Percentiles rank a stretch among this genome's conserved stretches.
These are phyloP conservation scores for Triplophysa dalaica DNA, from an alignment of 2,113 vertebrate genomes.

Conservation along the genomic window DNA sequence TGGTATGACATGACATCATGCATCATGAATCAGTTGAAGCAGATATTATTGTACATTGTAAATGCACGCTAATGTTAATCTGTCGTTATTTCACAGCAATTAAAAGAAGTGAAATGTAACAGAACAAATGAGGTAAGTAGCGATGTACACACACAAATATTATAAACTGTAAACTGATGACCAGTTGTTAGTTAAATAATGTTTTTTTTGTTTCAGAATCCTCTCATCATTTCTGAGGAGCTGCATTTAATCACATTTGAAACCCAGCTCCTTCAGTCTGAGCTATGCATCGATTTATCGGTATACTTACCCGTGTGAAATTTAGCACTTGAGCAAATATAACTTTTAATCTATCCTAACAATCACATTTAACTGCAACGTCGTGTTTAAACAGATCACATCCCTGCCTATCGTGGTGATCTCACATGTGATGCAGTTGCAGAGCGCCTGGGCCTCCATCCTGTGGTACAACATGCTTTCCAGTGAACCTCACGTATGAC, in stretches of 20 bases:
- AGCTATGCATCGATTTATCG: slow-evolving; percentile 79
- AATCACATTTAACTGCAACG: not conserved
- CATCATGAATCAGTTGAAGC: not conserved
- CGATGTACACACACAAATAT: too few species aligned
- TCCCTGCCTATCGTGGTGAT: slow-evolving; percentile 88
- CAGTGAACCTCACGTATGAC: slow-evolving; percentile 78
- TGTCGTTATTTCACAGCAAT: slow-evolving; percentile 70
- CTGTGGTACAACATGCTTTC: slow-evolving; percentile 90
- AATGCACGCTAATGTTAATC: not conserved
- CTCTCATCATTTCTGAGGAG: slow-evolving; percentile 87
- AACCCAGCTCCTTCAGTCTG: slow-evolving; percentile 78
- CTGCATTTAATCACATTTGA: slow-evolving; percentile 91
- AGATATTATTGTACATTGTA: not conserved
- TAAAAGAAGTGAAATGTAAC: slow-evolving; percentile 82
- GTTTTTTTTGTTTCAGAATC: slow-evolving; percentile 66
- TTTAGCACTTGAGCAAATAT: not conserved
- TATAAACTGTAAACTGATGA: too few species aligned
- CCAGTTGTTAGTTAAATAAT: too few species aligned
- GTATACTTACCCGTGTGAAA: slow-evolving; percentile 63
- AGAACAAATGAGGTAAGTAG: slow-evolving; percentile 81
- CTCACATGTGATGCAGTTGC: slow-evolving; percentile 83
- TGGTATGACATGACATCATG: slow-evolving; percentile 74
- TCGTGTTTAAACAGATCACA: slow-evolving; percentile 60
- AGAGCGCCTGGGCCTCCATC: slow-evolving; percentile 90
- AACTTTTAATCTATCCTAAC: not conserved